Evolutionary conservation across 1,140 invertebrate genomes (phyloP), one percentile per base, ranked within the genome.

Genomic region (Epicauta chinensis): DNA sequence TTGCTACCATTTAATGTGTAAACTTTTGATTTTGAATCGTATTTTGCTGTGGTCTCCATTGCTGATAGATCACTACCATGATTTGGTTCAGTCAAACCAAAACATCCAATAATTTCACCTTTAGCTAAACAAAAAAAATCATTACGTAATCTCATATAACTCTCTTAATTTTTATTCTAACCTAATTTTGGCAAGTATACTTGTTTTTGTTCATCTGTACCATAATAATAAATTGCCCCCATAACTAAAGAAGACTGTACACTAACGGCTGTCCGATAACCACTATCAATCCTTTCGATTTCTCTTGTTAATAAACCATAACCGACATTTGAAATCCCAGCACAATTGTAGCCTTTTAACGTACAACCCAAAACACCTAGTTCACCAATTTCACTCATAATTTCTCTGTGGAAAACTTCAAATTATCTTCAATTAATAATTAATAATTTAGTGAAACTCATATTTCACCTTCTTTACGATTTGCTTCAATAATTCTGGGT

Each of bases 221-320:
- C 96, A 73, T 82, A 95, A 56, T 79, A 80, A 53, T 93, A 82
- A 63, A 99, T 98, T 2, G 94, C 89, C 36, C 89, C 86, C 84
- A 94, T 95, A 0, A 92, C 93, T 37, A 99, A 76, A 10, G 93
- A 97, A n/a, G 95, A 97, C 71, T 99, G 97, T 0, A 99, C 97
- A 70, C 94, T 98, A 69, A 98, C 83, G 0, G 93, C 89, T 2
- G 96, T 99, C 62, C 97, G 80, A 65, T 91, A 93, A 6, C 82
- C 81, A 44, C 88, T 91, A 64, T 93, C 90, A 7, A 93, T 78
- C 38, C 86, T 80, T 73, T 99, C 97, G 32, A 98, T 75, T 75
- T 99, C 97, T 66, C 89, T 81, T 0, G 95, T 86, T 29, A 99
- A 77, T 5, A 99, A 76, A 12, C 97, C 97, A 71, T 98, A 99